Evolutionary conservation across 2,113 vertebrate genomes (phyloP).

Genomic region (Halichoeres trimaculatus): DNA sequence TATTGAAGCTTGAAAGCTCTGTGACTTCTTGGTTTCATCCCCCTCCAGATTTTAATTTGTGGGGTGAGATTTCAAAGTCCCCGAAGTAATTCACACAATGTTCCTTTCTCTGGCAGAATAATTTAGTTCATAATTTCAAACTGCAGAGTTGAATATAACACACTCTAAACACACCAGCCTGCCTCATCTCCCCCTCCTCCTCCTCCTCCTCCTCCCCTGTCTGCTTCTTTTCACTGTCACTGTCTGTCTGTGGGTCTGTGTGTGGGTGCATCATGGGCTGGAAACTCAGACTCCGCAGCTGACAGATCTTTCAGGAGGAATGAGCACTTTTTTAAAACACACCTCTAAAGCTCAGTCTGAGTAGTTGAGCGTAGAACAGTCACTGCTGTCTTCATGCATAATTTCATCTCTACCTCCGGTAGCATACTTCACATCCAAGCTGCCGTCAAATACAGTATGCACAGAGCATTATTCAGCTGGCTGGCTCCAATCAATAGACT

Average conservation of each 20-base stretch:
- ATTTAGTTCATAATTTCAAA: constrained; percentile 19
- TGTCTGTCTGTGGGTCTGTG: constrained; percentile 26
- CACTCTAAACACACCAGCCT: not conserved
- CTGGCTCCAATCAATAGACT: not conserved
- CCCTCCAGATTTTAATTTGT: too few relatives aligned
- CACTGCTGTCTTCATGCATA: constrained; percentile 20
- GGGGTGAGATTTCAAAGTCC: too few relatives aligned
- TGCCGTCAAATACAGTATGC: constrained; percentile 14
- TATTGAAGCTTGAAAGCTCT: too few relatives aligned
- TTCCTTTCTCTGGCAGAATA: constrained; percentile 30
- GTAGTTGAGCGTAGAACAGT: constrained; percentile 1
- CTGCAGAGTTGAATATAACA: constrained; percentile 5
- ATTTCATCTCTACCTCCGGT: constrained; percentile 10
- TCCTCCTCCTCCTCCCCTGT: not conserved
- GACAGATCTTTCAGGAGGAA: constrained; percentile 47
- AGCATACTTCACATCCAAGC: not conserved
- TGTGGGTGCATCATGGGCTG: constrained; percentile 18
- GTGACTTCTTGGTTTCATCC: too few relatives aligned
- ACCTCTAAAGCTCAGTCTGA: constrained; percentile 20
- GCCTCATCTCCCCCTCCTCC: too few relatives aligned
- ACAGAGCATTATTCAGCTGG: constrained; percentile 1
- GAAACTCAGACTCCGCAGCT: constrained; percentile 36
- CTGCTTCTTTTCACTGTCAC: not conserved
- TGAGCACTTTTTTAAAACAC: constrained; percentile 53
- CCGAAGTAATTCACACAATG: too few relatives aligned